Evolutionary conservation across 2,113 vertebrate genomes (phyloP), one percentile per base, ranked within the genome.

Genomic region (Phaethornis superciliosus): DNA sequence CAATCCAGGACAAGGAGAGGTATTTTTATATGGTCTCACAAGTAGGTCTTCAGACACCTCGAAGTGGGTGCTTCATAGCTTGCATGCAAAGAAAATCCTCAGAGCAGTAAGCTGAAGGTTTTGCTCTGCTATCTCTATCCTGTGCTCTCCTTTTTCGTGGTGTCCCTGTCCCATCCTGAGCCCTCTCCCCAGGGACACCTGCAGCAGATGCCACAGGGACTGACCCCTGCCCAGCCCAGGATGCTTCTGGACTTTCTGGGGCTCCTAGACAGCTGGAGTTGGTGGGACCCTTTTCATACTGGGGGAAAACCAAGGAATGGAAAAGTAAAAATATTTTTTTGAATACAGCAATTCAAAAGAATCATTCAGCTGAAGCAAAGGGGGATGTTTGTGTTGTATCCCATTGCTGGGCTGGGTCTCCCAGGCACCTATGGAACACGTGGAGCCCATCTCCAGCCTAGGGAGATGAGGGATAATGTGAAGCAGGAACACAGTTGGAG

Each of bases 1-100:
- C 11, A 0, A 11, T 49, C 26, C 68, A 59, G 71, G 68, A 26
- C 26, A 28, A 15, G 21, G 18, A 88, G 64, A 89, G 37, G 32
- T 88, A 85, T 95, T 94, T 95, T 89, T 93, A 82, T 79, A 76
- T 89, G 93, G 91, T 91, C 78, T 93, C 89, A 68, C 81, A 94
- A 95, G 85, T 95, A 94, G 92, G 90, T 92, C 86, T 92, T 40
- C 44, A 90, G 65, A 37, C 33, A 27, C 58, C 18, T 92, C 32
- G 8, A 79, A 87, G 78, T 58, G 47, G 42, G 65, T 79, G 62
- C 81, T 82, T 72, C 59, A 2, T 23, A 62, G 86, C 26, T 67
- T 32, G 70, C 1, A 0, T 40, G 56, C 62, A n/a, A 14, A 49
- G 15, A 26, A 85, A 88, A 54, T 20, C 64, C 44, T 58, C 0